A percentile compares a stretch with the other conserved stretches of the same genome.
phyloP scores from a whole-genome alignment of 2,888 invertebrate genomes.

The Argyresthia albistria region DNA sequence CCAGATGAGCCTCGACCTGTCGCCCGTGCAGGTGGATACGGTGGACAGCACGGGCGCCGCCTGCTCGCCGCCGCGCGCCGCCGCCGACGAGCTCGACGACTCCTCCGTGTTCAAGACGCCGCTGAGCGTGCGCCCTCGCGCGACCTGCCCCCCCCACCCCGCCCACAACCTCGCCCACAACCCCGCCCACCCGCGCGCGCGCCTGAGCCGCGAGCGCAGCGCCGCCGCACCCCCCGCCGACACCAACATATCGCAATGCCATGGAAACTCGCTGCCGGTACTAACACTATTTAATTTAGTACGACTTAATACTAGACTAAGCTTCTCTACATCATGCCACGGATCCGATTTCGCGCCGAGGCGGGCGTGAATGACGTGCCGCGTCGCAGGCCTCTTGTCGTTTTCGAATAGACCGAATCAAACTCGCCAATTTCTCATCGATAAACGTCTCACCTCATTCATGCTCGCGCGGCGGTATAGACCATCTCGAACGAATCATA shows the following conservation, averaged over 20 bases:
- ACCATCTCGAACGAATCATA: background rate
- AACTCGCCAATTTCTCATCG: too few species aligned
- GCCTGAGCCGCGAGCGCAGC: constrained; percentile 43
- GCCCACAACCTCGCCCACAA: constrained; percentile 13
- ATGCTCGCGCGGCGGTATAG: background rate
- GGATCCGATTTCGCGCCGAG: background rate
- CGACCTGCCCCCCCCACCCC: constrained; percentile 28
- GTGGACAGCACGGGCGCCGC: constrained; percentile 51
- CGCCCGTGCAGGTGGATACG: constrained; percentile 61
- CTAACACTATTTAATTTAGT: constrained; percentile 70
- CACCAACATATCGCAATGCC: constrained; percentile 66
- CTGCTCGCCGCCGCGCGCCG: constrained; percentile 28
- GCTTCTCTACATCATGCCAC: constrained; percentile 37
- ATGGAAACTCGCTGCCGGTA: constrained; percentile 73
- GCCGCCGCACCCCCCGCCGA: constrained; percentile 53
- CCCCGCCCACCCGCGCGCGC: constrained; percentile 22
- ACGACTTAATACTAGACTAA: constrained; percentile 51
- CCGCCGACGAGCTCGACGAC: constrained; percentile 52
- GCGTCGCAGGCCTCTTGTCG: background rate
- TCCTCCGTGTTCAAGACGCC: constrained; percentile 58
- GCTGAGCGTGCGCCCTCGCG: constrained; percentile 46
- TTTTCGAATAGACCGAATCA: background rate
- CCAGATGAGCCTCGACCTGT: constrained; percentile 53
- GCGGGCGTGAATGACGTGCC: constrained; percentile 1
- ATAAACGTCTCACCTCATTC: too few species aligned